Percentiles rank a stretch among this genome's conserved stretches.
phyloP scores from a whole-genome alignment of 2,113 vertebrate genomes.

The Vidua chalybeata region DNA sequence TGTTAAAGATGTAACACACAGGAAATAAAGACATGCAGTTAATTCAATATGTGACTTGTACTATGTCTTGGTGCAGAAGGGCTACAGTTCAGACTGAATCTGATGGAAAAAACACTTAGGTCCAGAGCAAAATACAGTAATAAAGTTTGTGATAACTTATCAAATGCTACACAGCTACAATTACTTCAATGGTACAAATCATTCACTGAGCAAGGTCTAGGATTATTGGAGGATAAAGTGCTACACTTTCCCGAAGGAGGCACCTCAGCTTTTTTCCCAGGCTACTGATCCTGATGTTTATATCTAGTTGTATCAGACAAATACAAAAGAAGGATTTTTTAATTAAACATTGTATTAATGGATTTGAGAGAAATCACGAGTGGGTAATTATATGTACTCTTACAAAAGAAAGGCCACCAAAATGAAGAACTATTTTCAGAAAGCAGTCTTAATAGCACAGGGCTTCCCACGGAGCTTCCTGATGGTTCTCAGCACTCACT shows the following conservation, averaged over 20 bases:
- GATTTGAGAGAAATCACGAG: not conserved
- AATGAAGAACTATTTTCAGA: not conserved
- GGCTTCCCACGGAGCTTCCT: not conserved
- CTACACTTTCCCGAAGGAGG: not conserved
- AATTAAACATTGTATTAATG: not conserved
- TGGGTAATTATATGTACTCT: not conserved
- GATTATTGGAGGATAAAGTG: constrained; percentile 19
- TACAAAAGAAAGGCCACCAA: not conserved
- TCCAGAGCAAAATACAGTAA: not conserved
- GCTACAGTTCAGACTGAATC: not conserved
- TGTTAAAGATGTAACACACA: not conserved
- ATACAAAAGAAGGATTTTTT: not conserved
- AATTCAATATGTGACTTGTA: not conserved
- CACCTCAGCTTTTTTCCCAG: not conserved
- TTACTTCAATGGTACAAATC: not conserved
- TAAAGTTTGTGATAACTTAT: not conserved
- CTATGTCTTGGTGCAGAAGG: not conserved
- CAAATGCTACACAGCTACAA: not conserved
- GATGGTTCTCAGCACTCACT: not conserved
- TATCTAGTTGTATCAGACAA: not conserved
- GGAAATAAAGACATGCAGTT: not conserved
- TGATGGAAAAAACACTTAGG: not conserved
- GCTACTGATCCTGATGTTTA: not conserved
- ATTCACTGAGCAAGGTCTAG: not conserved
- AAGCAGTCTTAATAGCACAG: not conserved